phyloP scores from a whole-genome alignment of 2,797 vertebrate species.

The Chelonia mydas region DNA sequence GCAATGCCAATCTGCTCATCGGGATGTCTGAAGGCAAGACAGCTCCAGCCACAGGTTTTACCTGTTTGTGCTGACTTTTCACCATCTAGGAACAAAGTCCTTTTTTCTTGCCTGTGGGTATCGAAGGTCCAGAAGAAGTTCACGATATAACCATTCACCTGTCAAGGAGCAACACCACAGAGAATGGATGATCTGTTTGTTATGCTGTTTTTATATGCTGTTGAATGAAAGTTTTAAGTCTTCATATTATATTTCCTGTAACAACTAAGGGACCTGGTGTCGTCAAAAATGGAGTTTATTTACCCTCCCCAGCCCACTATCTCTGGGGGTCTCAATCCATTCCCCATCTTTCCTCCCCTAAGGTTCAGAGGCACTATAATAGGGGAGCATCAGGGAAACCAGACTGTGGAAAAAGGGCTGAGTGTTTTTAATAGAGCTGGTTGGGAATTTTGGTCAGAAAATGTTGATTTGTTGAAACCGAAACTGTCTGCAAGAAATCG shows the following conservation, averaged over 20 bases:
- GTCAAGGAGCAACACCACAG: slow-evolving; percentile 36
- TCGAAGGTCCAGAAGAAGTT: slow-evolving; percentile 95
- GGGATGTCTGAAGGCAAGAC: neutral
- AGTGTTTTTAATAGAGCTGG: neutral
- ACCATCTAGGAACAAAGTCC: slow-evolving; percentile 82
- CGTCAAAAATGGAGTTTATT: neutral
- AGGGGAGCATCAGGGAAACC: neutral
- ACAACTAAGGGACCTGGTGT: neutral
- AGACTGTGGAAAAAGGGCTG: neutral
- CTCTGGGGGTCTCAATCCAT: neutral
- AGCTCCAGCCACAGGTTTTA: slow-evolving; percentile 56
- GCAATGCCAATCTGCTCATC: neutral
- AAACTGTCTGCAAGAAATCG: neutral
- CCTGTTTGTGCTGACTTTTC: slow-evolving; percentile 83
- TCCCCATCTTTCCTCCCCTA: neutral
- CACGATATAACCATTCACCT: slow-evolving; percentile 90
- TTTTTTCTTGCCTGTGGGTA: slow-evolving; percentile 90
- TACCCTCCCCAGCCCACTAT: neutral
- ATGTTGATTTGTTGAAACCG: neutral
- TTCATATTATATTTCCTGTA: neutral
- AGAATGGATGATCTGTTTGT: neutral
- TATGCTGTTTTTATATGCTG: neutral
- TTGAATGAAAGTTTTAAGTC: neutral
- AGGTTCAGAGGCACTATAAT: neutral
- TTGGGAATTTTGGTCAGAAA: neutral